A percentile compares a stretch with the other conserved stretches of the same genome.
These are phyloP conservation scores for Dione vanillae DNA, from an alignment of 2,888 invertebrate species.

Conservation along the genomic window DNA sequence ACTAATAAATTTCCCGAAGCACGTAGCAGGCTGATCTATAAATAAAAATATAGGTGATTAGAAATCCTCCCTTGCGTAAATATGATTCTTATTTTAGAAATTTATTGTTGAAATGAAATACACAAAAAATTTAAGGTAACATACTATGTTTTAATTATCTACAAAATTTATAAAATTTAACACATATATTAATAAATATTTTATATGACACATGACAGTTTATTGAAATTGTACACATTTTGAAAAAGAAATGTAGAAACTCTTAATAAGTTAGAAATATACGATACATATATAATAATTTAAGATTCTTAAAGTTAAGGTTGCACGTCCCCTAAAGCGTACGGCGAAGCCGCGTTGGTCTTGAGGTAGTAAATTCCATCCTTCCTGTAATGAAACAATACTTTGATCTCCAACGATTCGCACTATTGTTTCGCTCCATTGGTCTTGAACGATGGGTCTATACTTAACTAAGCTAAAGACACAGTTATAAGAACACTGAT, in stretches of 20 bases:
- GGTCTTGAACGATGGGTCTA: slow-evolving; percentile 29
- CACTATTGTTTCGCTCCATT: slow-evolving; percentile 26
- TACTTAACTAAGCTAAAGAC: not conserved
- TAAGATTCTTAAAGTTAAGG: slow-evolving; percentile 47
- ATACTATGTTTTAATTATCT: not conserved
- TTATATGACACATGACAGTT: not conserved
- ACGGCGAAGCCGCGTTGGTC: slow-evolving; percentile 81
- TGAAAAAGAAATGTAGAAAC: too few species aligned
- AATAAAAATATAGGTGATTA: not conserved
- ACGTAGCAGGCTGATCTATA: not conserved
- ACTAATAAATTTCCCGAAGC: not conserved
- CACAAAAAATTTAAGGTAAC: too few species aligned
- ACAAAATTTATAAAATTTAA: not conserved
- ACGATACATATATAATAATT: not conserved
- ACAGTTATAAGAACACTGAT: not conserved
- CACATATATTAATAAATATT: not conserved
- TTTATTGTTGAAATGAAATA: not conserved
- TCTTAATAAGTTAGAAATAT: too few species aligned
- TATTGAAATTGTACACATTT: too few species aligned
- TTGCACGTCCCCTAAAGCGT: slow-evolving; percentile 70
- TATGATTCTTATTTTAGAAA: not conserved
- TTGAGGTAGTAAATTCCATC: slow-evolving; percentile 83
- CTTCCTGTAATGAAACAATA: slow-evolving; percentile 77
- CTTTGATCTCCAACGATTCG: slow-evolving; percentile 48
- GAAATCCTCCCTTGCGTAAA: not conserved